Evolutionary conservation across 2,888 invertebrate genomes (phyloP).

Genomic region (Pyralis farinalis): DNA sequence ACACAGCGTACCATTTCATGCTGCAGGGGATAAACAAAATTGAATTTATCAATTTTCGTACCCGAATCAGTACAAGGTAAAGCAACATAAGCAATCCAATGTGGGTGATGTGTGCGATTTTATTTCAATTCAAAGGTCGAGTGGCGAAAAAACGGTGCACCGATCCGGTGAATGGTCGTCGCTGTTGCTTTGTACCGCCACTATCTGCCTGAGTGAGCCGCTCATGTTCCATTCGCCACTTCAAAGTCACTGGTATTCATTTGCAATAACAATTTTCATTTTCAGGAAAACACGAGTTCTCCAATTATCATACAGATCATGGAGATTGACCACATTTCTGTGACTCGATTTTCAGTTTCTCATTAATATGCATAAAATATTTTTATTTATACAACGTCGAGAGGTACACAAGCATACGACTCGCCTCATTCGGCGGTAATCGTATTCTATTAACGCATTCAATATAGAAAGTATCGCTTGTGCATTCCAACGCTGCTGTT

Average conservation of each 20-base stretch:
- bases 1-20: not conserved
- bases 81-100: conserved; percentile 31
- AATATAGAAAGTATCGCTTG: too few relatives aligned
- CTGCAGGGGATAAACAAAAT: conserved; percentile 7
- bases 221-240: conserved; percentile 20
- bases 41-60: conserved; percentile 25
- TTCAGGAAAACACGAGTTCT: not conserved
- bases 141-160: conserved; percentile 59
- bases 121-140: conserved; percentile 67
- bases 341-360: too few relatives aligned
- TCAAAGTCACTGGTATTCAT: conserved; percentile 11
- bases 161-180: conserved; percentile 52
- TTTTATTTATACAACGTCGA: too few relatives aligned
- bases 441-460: too few relatives aligned
- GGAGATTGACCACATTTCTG: too few relatives aligned
- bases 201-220: conserved; percentile 54
- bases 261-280: not conserved
- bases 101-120: conserved; percentile 45
- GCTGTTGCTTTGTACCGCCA: conserved; percentile 57
- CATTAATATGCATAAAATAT: too few relatives aligned
- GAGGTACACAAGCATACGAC: too few relatives aligned
- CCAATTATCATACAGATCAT: too few relatives aligned
- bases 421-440: too few relatives aligned
- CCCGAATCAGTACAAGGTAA: conserved; percentile 9
- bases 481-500: too few relatives aligned